phyloP scores from a whole-genome alignment of 2,888 invertebrate species.

The Noctua comes region DNA sequence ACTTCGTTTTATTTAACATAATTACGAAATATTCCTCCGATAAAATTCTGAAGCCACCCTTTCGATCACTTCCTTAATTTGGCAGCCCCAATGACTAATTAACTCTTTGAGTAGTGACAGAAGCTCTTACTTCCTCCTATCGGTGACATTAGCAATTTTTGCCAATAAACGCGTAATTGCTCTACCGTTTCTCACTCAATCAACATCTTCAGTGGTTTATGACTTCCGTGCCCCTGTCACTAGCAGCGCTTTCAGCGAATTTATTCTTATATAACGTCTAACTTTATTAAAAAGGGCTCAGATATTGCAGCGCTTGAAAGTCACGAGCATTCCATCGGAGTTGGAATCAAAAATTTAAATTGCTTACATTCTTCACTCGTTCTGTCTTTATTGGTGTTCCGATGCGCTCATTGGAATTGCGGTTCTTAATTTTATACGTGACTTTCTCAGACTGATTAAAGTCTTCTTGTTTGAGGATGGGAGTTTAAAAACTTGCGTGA shows the following conservation, averaged over 20 bases:
- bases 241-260: conserved; percentile 75
- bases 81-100: conserved; percentile 74
- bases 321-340: conserved; percentile 74
- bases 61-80: conserved; percentile 61
- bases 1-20: conserved; percentile 6
- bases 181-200: conserved; percentile 81
- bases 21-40: conserved; percentile 10
- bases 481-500: conserved; percentile 18
- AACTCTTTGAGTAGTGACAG: conserved; percentile 73
- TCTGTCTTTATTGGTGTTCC: conserved; percentile 79
- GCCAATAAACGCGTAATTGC: conserved; percentile 80
- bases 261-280: conserved; percentile 74
- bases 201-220: conserved; percentile 79
- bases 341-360: conserved; percentile 87
- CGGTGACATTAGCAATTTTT: conserved; percentile 82
- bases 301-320: conserved; percentile 80
- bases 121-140: conserved; percentile 45
- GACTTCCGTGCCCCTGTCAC: conserved; percentile 73
- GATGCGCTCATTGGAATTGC: conserved; percentile 71
- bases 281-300: conserved; percentile 78
- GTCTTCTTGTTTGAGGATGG: conserved; percentile 44
- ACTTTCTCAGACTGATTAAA: conserved; percentile 67
- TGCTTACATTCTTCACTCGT: conserved; percentile 82
- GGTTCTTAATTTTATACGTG: conserved; percentile 73
- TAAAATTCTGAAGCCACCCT: conserved; percentile 46